Evolutionary conservation across 2,888 invertebrate species (phyloP), one percentile per base, ranked within the genome.

Genomic region (Augiades crinisus): DNA sequence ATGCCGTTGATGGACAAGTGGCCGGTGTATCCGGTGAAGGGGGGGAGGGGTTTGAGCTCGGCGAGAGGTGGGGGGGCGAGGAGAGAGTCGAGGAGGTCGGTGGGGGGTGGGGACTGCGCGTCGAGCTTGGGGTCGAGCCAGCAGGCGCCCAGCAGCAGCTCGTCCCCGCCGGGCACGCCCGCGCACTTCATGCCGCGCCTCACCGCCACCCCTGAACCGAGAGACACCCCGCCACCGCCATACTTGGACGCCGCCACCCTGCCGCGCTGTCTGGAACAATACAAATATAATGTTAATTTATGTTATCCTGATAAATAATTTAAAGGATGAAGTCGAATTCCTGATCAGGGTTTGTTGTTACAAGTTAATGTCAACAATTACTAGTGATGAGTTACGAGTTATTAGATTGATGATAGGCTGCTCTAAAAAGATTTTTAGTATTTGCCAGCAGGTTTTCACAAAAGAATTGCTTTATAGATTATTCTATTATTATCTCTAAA

Each of bases 1-100:
- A 96, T 96, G 47, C 96, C 96, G 81, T 96, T 96, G 78, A 96
- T 96, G 63, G 95, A 95, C 55, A 96, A 86, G 68, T 96, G 95
- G 1, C 95, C 95, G 12, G 96, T 95, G 81, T 96, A 96, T 19
- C 94, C 95, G 36, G 95, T 95, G 78, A 96, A 96, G 3, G 97
- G 96, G 3, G 96, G 96, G 62, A 97, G 87, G 6, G 88, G 87
- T 73, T 96, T 97, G 58, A 96, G 90, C 71, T 97, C 97, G 24
- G 96, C 95, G 57, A 96, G 90, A 43, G 92, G 93, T 37, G 92
- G 91, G 31, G 92, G 92, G 33, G 91, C 90, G 33, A 92, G 92
- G 19, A 91, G 87, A 13, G 92, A 94, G 79, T 95, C 95, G 69
- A 95, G 91, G 17, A 93, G 93, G 71, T 95, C 95, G 63, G 78